phyloP scores from a whole-genome alignment of 2,113 vertebrate species.

The Cyprichromis sp. region DNA sequence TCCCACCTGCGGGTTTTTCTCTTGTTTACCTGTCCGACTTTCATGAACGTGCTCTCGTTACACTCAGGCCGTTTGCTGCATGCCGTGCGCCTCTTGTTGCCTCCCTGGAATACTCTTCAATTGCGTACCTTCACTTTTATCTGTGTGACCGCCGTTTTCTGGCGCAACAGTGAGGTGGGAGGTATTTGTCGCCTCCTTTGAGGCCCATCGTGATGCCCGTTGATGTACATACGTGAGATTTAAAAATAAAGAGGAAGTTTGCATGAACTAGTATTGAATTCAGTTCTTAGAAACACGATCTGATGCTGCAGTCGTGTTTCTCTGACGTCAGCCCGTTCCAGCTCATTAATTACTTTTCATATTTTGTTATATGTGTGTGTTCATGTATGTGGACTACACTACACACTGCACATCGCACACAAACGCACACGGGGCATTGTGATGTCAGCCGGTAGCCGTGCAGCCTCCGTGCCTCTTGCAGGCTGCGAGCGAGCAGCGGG shows the following conservation, averaged over 20 bases:
- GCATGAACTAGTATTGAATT: background rate
- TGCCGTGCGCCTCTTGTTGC: background rate
- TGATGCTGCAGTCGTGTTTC: background rate
- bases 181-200: background rate
- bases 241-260: background rate
- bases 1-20: background rate
- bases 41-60: background rate
- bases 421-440: background rate
- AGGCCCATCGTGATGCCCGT: background rate
- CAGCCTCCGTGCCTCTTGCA: background rate
- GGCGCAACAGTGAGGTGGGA: background rate
- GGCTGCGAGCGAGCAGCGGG: background rate
- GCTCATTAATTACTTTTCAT: accelerated
- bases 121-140: background rate
- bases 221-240: background rate
- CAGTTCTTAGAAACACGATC: background rate
- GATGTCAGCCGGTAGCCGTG: accelerated
- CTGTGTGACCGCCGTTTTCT: accelerated
- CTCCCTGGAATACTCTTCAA: background rate
- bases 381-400: background rate
- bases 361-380: background rate
- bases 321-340: background rate
- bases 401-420: background rate
- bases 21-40: background rate
- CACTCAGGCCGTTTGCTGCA: background rate